phyloP scores from a whole-genome alignment of 2,888 invertebrate genomes.

The Xanthostigma xanthostigma region DNA sequence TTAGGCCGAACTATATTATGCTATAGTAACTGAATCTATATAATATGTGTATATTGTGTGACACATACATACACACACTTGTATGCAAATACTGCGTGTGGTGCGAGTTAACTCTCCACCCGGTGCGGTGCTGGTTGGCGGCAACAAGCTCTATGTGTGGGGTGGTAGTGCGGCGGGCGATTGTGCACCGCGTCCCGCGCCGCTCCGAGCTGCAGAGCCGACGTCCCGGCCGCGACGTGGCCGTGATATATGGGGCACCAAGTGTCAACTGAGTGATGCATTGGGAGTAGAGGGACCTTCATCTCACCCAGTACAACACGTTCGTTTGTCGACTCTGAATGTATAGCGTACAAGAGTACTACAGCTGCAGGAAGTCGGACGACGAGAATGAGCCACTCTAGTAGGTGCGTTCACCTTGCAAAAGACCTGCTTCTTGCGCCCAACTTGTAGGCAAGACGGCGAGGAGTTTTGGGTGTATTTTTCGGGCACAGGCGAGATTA shows the following conservation, averaged over 20 bases:
- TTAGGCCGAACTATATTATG: too few species aligned
- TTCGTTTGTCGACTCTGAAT: conserved; percentile 2
- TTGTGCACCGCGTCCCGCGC: conserved; percentile 15
- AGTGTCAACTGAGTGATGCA: conserved; percentile 35
- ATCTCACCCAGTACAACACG: neutral
- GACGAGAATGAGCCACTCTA: conserved; percentile 9
- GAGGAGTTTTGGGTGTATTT: too few species aligned
- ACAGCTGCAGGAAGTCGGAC: conserved; percentile 5
- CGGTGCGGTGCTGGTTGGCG: conserved; percentile 5
- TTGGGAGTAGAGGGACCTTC: conserved; percentile 22
- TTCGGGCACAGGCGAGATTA: too few species aligned
- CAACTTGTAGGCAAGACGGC: too few species aligned
- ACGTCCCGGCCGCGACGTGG: conserved; percentile 16
- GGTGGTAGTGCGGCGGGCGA: conserved; percentile 26
- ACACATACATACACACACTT: neutral
- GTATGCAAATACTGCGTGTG: conserved; percentile 1
- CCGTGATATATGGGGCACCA: conserved; percentile 35
- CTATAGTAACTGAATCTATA: too few species aligned
- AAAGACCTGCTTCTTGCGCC: too few species aligned
- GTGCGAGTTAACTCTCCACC: neutral
- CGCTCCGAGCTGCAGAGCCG: conserved; percentile 13
- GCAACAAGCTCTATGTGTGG: neutral
- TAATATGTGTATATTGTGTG: too few species aligned
- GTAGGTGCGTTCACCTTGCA: neutral
- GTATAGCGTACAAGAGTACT: conserved; percentile 2